Evolutionary conservation across 2,797 vertebrate genomes (phyloP), one percentile per base, ranked within the genome.

Genomic region (Hydrocynus forskahlii): DNA sequence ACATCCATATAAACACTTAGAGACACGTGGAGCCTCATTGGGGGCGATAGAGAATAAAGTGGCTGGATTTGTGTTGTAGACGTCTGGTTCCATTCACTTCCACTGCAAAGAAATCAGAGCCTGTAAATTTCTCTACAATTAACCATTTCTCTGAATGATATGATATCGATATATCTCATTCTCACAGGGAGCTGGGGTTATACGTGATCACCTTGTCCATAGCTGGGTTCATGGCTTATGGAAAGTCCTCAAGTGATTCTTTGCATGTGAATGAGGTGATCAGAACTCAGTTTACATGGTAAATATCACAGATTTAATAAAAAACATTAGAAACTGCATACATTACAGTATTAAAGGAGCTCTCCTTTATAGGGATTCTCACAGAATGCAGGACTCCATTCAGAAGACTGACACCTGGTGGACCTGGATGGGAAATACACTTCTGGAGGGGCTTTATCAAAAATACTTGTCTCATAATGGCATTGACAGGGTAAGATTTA

Each of bases 331-430:
- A 6, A 14, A 8, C 57, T 25, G 57, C 6, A 21, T 21, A 19
- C 16, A 55, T 17, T 14, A 17, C 2, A 13, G 55, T 19, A n/a
- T 0, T n/a, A 66, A 66, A 25, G 29, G 17, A 77, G 14, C 10
- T 14, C 7, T n/a, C 5, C 48, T 19, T 66, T 84, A 12, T 70
- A 94, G 94, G 82, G 87, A 85, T n/a, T 55, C 29, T 4, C 57
- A 81, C 29, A 78, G 83, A 35, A 43, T 76, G n/a, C 91, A 92
- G 64, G 50, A 73, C n/a, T 83, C 84, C 62, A 88, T 94, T 67
- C 87, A 80, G 71, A 92, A 78, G 0, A 75, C 82, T 2, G 86
- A 90, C 0, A 90, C 93, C 52, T 96, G 94, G 95, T 96, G 94
- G 95, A 88, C 82, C 66, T 95, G 94, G 95, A 88, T 88, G 23